Evolutionary conservation across 2,888 invertebrate species (phyloP).

Genomic region (Ptychoptera contaminata): DNA sequence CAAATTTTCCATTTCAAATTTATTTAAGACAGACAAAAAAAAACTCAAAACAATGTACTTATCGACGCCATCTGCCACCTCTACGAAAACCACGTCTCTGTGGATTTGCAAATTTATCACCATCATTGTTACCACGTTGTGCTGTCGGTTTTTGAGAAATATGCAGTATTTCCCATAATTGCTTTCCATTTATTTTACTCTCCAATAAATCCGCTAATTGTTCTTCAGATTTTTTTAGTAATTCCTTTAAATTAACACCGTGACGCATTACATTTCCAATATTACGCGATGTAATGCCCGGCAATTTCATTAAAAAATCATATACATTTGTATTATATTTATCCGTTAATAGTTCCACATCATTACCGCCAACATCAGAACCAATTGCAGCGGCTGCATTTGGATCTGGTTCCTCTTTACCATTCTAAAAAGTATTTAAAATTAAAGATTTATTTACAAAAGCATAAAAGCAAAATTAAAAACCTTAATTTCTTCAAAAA

Average conservation of each 20-base stretch:
- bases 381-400: conserved; percentile 56
- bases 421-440: conserved; percentile 32
- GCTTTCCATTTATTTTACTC: conserved; percentile 51
- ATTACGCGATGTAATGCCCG: conserved; percentile 80
- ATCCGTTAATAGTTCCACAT: conserved; percentile 32
- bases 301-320: conserved; percentile 72
- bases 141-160: conserved; percentile 41
- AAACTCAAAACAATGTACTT: too few species aligned
- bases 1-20: too few species aligned
- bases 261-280: conserved; percentile 59
- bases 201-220: conserved; percentile 55
- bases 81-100: too few species aligned
- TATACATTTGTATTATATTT: conserved; percentile 58
- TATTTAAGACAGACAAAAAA: too few species aligned
- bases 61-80: too few species aligned
- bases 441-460: not conserved
- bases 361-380: conserved; percentile 47
- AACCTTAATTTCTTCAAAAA: conserved; percentile 87
- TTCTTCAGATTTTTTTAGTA: conserved; percentile 42
- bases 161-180: conserved; percentile 55
- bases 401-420: conserved; percentile 64
- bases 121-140: too few species aligned
- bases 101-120: too few species aligned
- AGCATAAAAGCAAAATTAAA: not conserved
- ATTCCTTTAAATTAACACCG: conserved; percentile 48